Base-by-base conservation (phyloP, 1,140 invertebrate genomes). In the Venustaconcha ellipsiformis region DNA sequence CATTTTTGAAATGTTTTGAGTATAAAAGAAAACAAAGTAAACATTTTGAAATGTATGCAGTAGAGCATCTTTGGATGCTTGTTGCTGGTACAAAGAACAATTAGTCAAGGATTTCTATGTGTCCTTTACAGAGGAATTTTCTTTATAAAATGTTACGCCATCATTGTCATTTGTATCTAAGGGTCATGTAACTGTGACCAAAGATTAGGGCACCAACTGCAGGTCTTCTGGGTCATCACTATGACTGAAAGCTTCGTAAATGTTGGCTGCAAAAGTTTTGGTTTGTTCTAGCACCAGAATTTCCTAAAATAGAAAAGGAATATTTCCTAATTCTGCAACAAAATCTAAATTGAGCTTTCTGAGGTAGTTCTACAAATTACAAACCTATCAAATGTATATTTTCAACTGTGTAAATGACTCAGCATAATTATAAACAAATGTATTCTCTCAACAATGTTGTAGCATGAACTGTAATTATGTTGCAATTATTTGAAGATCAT, bases 181-280 rank as follows among this genome's bases (percentile, higher is more conserved):
- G 12, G 59, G 18, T 62, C 18, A 23, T 14, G 11, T n/a, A n/a
- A 14, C 23, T 14, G 13, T 23, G 18, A 23, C 59, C 13, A 62
- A n/a, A n/a, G 18, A n/a, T 62, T 11, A 77, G 55, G 75, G 75
- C n/a, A 63, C 48, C 23, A 76, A 65, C 58, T 77, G 75, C n/a
- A 65, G 62, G 57, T 77, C 75, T 18, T 77, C 75, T n/a, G 14
- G 13, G 15, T 76, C 74, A 1, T 72, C 75, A 17, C 48, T 56
- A 14, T 90, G 84, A 82, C 88, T 88, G 77, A 97, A 97, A 76
- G 95, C 94, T 92, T 97, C 96, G 90, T 97, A 97, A 80, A 97
- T 93, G 91, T 97, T 97, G 70, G 95, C 95, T 68, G 95, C 95
- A 79, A 97, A 91, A 57, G 93, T 91, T 89, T 95, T 95, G 30